Evolutionary conservation across 2,797 vertebrate genomes (phyloP).

Genomic region (Poecilia velifera): DNA sequence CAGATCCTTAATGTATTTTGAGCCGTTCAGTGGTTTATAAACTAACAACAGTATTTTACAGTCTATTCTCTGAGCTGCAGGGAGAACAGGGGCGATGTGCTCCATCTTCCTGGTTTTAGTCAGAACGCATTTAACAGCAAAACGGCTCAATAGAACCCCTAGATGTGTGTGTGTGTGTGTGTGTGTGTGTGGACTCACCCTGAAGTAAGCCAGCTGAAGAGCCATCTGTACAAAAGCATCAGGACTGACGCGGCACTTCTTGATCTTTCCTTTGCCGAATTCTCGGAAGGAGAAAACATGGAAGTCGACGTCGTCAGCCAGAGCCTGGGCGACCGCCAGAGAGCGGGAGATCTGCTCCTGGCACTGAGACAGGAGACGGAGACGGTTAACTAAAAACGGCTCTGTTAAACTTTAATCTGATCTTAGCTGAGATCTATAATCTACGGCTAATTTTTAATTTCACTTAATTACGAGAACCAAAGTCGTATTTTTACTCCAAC

Average conservation of each 20-base stretch:
- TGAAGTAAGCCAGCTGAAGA: constrained; percentile 89
- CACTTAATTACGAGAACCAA: too few relatives aligned
- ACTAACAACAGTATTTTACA: too few relatives aligned
- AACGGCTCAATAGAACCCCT: background rate
- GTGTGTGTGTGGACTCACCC: constrained; percentile 74
- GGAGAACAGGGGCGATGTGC: too few relatives aligned
- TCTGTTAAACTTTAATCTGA: background rate
- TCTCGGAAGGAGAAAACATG: constrained; percentile 85
- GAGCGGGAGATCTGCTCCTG: constrained; percentile 82
- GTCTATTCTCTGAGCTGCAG: too few relatives aligned
- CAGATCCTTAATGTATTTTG: too few relatives aligned
- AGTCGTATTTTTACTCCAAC: too few relatives aligned
- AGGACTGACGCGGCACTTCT: constrained; percentile 85
- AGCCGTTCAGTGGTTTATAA: too few relatives aligned
- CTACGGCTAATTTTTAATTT: too few relatives aligned
- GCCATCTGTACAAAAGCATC: constrained; percentile 88
- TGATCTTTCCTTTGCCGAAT: constrained; percentile 89
- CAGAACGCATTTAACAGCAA: background rate
- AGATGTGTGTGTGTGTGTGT: background rate
- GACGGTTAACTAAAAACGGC: background rate
- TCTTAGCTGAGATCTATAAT: background rate
- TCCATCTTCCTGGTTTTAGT: too few relatives aligned
- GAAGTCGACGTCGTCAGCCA: constrained; percentile 87
- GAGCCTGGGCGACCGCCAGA: constrained; percentile 80
- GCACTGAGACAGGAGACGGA: constrained; percentile 74